These are phyloP conservation scores for Cinclus mexicanus DNA, from an alignment of 2,113 vertebrate species.

Conservation along the genomic window DNA sequence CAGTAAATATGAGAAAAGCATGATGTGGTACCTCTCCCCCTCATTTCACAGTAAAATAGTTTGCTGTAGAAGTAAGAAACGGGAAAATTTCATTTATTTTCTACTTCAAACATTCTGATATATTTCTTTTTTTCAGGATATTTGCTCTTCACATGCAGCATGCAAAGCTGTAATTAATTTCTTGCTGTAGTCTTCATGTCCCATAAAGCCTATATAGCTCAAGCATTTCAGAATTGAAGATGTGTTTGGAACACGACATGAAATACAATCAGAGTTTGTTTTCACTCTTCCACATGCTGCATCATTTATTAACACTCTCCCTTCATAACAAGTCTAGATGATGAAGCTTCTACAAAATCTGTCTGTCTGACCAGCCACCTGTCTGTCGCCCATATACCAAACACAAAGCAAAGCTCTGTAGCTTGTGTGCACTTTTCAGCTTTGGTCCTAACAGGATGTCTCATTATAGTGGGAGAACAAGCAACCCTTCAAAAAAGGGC, in stretches of 20 bases:
- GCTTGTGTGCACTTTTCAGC: neutral
- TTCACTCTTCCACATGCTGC: neutral
- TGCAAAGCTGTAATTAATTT: neutral
- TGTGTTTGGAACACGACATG: neutral
- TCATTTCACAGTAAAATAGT: neutral
- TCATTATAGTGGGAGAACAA: neutral
- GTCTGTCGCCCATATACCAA: neutral
- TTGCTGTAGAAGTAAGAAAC: neutral
- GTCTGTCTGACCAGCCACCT: neutral
- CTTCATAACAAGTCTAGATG: neutral
- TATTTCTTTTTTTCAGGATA: neutral
- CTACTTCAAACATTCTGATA: neutral
- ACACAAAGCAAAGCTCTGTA: neutral
- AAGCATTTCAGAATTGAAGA: neutral
- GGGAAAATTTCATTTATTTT: neutral
- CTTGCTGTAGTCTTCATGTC: neutral
- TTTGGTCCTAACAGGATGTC: neutral
- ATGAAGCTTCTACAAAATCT: neutral
- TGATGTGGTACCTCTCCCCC: neutral
- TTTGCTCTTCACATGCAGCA: neutral
- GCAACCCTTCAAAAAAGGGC: neutral
- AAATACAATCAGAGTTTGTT: neutral
- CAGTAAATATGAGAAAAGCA: neutral
- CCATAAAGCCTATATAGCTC: neutral
- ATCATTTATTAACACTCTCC: neutral